phyloP scores from a whole-genome alignment of 2,888 invertebrate species.

The Caenorhabditis sp. region DNA sequence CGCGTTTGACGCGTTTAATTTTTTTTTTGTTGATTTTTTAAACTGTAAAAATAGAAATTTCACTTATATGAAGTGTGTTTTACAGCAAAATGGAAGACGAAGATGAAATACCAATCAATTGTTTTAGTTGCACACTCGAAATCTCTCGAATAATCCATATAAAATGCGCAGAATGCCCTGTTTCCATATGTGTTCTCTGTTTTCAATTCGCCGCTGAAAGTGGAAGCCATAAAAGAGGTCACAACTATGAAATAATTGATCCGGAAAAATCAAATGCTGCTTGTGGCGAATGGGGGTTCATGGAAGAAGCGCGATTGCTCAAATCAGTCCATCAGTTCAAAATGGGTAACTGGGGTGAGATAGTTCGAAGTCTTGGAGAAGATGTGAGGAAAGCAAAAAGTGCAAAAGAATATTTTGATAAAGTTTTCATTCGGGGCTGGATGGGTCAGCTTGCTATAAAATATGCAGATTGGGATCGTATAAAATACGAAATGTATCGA shows the following conservation, averaged over 20 bases:
- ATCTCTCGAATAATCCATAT: constrained; percentile 19
- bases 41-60: neutral
- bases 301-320: constrained; percentile 45
- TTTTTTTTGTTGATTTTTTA: neutral
- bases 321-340: constrained; percentile 49
- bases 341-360: constrained; percentile 54
- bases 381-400: constrained; percentile 12
- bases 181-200: constrained; percentile 49
- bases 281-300: constrained; percentile 23
- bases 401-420: constrained; percentile 51
- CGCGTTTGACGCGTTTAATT: neutral
- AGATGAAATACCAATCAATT: constrained; percentile 8
- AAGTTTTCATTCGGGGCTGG: constrained; percentile 50
- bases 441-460: constrained; percentile 56
- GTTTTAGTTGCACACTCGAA: constrained; percentile 29
- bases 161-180: constrained; percentile 39
- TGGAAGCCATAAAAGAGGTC: constrained; percentile 55
- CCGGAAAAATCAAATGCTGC: constrained; percentile 13
- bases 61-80: too few species aligned
- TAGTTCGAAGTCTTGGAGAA: constrained; percentile 21
- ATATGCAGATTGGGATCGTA: constrained; percentile 34
- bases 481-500: constrained; percentile 26
- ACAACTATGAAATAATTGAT: constrained; percentile 53
- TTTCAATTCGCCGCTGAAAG: constrained; percentile 60
- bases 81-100: neutral